Evolutionary conservation across 2,113 vertebrate species (phyloP).

Genomic region (Oncorhynchus mykiss): DNA sequence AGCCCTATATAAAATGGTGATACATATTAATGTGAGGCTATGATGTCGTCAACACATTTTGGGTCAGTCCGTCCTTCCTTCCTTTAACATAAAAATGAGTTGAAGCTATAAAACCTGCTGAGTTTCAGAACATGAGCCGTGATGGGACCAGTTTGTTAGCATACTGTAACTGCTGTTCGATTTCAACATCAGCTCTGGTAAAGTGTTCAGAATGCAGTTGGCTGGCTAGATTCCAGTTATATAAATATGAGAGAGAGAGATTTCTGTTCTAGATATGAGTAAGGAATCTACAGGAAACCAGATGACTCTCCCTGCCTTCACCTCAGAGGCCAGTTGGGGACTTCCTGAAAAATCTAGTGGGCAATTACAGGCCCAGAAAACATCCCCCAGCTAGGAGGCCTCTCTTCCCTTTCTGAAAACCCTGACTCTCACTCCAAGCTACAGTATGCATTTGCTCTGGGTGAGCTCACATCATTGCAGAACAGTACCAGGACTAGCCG

Average conservation of each 20-base stretch:
- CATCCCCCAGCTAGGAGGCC: constrained; percentile 11
- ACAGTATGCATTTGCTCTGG: not conserved
- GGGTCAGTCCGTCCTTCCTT: no score
- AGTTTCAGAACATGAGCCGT: not conserved
- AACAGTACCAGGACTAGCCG: not conserved
- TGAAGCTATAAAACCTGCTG: not conserved
- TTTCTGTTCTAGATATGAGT: not conserved
- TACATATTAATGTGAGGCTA: no score
- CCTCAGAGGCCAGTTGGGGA: constrained; percentile 38
- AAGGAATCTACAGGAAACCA: constrained; percentile 13
- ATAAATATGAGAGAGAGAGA: not conserved
- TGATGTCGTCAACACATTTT: no score
- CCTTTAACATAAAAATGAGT: no score
- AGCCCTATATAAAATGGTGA: no score
- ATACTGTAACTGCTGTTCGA: not conserved
- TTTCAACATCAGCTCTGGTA: not conserved
- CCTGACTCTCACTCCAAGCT: not conserved
- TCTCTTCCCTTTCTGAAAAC: not conserved
- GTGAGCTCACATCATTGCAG: not conserved
- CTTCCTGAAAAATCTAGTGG: constrained; percentile 43
- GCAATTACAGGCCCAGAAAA: constrained; percentile 26
- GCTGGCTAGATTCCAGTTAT: constrained; percentile 1
- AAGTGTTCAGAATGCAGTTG: not conserved
- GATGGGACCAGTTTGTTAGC: not conserved
- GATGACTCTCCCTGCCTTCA: constrained; percentile 16